phyloP scores from a whole-genome alignment of 2,888 invertebrate genomes.

The Drosophila diplacantha region DNA sequence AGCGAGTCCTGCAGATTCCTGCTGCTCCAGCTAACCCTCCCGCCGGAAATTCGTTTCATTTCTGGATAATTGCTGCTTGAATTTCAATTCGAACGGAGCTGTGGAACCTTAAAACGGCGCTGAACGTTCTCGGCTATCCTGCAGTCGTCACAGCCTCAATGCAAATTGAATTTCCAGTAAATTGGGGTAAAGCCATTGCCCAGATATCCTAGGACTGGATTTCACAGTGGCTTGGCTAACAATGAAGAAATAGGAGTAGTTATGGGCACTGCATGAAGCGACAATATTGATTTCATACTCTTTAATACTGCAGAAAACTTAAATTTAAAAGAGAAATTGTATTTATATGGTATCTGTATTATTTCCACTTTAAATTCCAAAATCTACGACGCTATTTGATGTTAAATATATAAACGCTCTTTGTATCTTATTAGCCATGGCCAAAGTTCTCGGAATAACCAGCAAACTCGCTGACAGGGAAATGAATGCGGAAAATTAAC shows the following conservation, averaged over 20 bases:
- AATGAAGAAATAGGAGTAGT: too few relatives aligned
- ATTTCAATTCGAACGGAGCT: conserved; percentile 65
- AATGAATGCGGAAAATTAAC: conserved; percentile 39
- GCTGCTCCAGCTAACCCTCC: conserved; percentile 1
- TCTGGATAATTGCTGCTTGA: conserved; percentile 71
- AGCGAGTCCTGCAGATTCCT: conserved; percentile 9
- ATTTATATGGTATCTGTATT: neutral
- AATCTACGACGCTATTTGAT: too few relatives aligned
- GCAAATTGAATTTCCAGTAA: conserved; percentile 49
- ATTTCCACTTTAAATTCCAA: neutral
- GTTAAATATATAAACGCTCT: neutral
- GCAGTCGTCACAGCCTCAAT: conserved; percentile 45
- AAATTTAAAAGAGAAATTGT: neutral
- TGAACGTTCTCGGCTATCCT: conserved; percentile 26
- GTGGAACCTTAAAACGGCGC: conserved; percentile 27
- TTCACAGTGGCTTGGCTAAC: neutral
- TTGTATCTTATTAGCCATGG: neutral
- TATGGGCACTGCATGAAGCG: neutral
- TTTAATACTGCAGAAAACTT: neutral
- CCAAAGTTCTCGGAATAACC: neutral
- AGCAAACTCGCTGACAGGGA: conserved; percentile 9
- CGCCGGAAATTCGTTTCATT: conserved; percentile 37
- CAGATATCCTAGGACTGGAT: conserved; percentile 26
- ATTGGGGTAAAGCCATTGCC: conserved; percentile 1
- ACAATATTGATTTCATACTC: too few relatives aligned